Evolutionary conservation across 2,797 vertebrate genomes (phyloP).

Genomic region (Anas flavirostris): DNA sequence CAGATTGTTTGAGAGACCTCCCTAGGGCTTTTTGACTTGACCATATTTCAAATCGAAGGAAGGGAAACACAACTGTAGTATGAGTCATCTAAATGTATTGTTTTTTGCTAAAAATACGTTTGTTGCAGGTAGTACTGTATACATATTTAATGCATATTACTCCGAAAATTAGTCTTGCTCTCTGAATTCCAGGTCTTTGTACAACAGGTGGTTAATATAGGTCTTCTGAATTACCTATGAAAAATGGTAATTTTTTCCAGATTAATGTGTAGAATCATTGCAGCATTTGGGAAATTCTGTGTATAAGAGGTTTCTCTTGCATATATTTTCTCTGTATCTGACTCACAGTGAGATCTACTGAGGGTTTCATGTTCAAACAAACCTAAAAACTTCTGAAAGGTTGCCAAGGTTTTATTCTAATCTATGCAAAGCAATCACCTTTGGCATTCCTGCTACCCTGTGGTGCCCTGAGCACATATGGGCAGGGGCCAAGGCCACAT

Average conservation of each 20-base stretch:
- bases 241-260: neutral
- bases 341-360: neutral
- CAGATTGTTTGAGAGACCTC: neutral
- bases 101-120: neutral
- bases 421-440: neutral
- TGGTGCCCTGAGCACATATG: neutral
- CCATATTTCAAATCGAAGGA: neutral
- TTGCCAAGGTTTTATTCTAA: neutral
- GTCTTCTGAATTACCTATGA: neutral
- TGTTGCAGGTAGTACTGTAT: neutral
- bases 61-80: neutral
- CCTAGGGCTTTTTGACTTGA: slow-evolving; percentile 10
- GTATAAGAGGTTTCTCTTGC: neutral
- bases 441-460: neutral
- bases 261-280: neutral
- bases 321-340: neutral
- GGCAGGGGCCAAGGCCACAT: fast-evolving
- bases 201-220: neutral
- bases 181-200: neutral
- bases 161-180: neutral
- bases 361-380: neutral
- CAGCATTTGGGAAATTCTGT: neutral
- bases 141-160: neutral
- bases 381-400: neutral
- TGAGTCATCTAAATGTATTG: neutral